Evolutionary conservation across 1,140 invertebrate species (phyloP).

Genomic region (Acyrthosiphon pisum): DNA sequence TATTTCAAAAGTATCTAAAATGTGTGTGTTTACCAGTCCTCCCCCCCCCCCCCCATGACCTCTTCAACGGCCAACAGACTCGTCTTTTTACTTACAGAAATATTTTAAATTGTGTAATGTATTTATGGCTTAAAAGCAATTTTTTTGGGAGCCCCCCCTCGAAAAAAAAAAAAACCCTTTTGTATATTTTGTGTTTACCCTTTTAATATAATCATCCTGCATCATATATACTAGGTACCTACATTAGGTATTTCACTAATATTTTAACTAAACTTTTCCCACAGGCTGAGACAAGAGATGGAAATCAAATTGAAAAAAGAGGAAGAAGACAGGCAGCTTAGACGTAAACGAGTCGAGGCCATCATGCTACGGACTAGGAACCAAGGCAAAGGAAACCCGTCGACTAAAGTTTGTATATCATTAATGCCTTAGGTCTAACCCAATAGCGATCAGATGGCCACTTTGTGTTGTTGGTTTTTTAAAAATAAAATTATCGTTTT

Average conservation of each 20-base stretch:
- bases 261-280: conserved; percentile 55
- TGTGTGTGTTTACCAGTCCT: no score
- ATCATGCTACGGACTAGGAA: conserved; percentile 83
- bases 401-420: conserved; percentile 59
- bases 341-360: conserved; percentile 80
- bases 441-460: neutral
- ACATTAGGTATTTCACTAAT: neutral
- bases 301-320: conserved; percentile 78
- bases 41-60: no score
- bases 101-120: no score
- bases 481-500: neutral
- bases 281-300: conserved; percentile 75
- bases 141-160: no score
- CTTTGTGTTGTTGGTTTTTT: neutral
- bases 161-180: no score
- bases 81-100: no score
- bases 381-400: conserved; percentile 62
- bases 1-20: no score
- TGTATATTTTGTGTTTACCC: no score
- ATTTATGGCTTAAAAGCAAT: no score
- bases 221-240: neutral
- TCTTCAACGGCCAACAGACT: no score
- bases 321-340: conserved; percentile 78
- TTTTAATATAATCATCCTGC: neutral
- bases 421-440: neutral